Evolutionary conservation across 35 echinoderm and acorn worm genomes (phyloP).

Genomic region (Chiridota heheva): DNA sequence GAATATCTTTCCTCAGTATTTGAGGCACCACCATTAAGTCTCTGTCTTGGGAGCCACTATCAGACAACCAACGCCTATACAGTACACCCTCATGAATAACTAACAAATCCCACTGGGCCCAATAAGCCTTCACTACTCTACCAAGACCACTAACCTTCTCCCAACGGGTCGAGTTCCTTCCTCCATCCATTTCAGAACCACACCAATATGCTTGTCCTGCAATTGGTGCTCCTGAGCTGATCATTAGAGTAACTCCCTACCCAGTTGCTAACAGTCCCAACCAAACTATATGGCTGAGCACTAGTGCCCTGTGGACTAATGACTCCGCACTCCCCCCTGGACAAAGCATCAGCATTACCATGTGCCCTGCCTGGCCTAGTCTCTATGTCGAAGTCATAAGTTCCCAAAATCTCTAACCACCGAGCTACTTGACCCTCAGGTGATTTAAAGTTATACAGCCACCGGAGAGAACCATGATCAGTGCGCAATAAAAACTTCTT

Average conservation of each 20-base stretch:
- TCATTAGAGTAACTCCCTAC: neutral
- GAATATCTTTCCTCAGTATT: neutral
- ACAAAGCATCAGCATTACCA: slow-evolving; percentile 54
- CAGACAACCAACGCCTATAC: slow-evolving; percentile 14
- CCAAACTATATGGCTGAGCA: neutral
- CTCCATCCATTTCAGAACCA: slow-evolving; percentile 16
- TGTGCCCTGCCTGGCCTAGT: slow-evolving; percentile 32
- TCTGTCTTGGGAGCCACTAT: slow-evolving; percentile 17
- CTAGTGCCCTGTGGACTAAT: neutral
- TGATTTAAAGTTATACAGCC: slow-evolving; percentile 44
- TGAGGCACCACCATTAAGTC: slow-evolving; percentile 38
- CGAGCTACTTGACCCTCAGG: slow-evolving; percentile 60
- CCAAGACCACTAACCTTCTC: slow-evolving; percentile 20
- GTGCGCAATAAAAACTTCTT: slow-evolving; percentile 33
- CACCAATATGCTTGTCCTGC: neutral
- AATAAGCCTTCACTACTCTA: slow-evolving; percentile 40
- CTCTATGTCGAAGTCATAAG: slow-evolving; percentile 36
- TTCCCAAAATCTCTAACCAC: slow-evolving; percentile 50
- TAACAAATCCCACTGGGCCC: slow-evolving; percentile 43
- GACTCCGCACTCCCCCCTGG: slow-evolving; percentile 5
- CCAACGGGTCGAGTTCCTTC: neutral
- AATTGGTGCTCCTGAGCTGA: slow-evolving; percentile 29
- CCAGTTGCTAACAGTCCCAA: slow-evolving; percentile 1
- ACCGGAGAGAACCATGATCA: slow-evolving; percentile 51
- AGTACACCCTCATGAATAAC: slow-evolving; percentile 10